Evolutionary conservation across 2,797 vertebrate species (phyloP).

Genomic region (Champsocephalus gunnari): DNA sequence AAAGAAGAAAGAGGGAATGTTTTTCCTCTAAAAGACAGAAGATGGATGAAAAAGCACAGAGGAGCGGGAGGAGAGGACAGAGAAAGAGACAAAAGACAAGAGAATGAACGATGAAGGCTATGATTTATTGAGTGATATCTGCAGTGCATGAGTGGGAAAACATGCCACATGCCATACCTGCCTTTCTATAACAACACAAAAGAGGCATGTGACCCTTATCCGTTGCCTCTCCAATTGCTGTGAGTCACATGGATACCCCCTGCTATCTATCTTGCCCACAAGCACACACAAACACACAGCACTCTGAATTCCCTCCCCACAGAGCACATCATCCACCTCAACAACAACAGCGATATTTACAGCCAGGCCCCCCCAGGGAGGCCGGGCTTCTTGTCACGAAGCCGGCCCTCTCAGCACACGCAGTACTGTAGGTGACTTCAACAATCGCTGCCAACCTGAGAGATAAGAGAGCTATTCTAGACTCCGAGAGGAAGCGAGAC

Average conservation of each 20-base stretch:
- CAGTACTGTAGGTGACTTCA: constrained; percentile 64
- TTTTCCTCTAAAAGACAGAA: constrained; percentile 63
- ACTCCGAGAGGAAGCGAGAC: constrained; percentile 64
- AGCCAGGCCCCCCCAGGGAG: constrained; percentile 47
- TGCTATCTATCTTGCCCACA: constrained; percentile 41
- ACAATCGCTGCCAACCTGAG: constrained; percentile 32
- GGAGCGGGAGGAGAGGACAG: constrained; percentile 42
- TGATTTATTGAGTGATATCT: constrained; percentile 41
- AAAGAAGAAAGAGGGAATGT: constrained; percentile 59
- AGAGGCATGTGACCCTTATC: constrained; percentile 52
- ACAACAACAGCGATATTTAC: constrained; percentile 71
- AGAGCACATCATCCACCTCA: constrained; percentile 62
- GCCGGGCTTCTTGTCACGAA: constrained; percentile 67
- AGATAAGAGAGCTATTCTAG: constrained; percentile 57
- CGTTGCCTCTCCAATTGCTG: constrained; percentile 36
- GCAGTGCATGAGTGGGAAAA: not conserved
- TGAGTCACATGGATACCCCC: constrained; percentile 62
- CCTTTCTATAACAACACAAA: constrained; percentile 31
- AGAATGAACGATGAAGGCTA: constrained; percentile 5
- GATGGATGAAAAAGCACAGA: constrained; percentile 63
- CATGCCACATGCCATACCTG: not conserved
- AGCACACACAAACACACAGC: constrained; percentile 23
- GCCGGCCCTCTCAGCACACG: constrained; percentile 40
- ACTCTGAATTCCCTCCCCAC: constrained; percentile 50
- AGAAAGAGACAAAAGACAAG: constrained; percentile 30